Evolutionary conservation across 2,113 vertebrate genomes (phyloP).

Genomic region (Neodontobutis hainanensis): DNA sequence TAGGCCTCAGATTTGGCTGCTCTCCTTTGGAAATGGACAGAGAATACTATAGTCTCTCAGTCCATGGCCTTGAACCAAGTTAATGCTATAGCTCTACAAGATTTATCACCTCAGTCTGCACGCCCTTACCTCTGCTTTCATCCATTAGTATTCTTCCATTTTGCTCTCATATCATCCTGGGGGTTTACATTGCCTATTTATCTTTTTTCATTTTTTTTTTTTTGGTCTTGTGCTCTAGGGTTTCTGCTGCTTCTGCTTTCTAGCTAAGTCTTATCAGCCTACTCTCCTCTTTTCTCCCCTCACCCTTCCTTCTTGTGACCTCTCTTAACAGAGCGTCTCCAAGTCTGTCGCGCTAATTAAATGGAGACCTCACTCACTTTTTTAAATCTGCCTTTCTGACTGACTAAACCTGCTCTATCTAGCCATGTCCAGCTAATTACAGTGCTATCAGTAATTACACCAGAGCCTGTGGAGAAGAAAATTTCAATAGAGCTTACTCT

Average conservation of each 20-base stretch:
- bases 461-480: constrained; percentile 43
- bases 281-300: constrained; percentile 29
- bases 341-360: constrained; percentile 71
- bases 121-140: constrained; percentile 10
- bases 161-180: constrained; percentile 23
- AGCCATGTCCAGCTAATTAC: constrained; percentile 71
- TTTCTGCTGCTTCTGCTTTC: constrained; percentile 31
- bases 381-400: constrained; percentile 49
- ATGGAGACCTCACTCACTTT: constrained; percentile 53
- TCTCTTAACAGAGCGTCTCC: constrained; percentile 41
- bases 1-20: constrained; percentile 17
- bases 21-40: constrained; percentile 30
- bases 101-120: constrained; percentile 47
- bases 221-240: not conserved
- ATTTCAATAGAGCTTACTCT: constrained; percentile 48
- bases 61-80: constrained; percentile 45
- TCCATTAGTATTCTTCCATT: constrained; percentile 47
- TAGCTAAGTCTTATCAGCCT: constrained; percentile 46
- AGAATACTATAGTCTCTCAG: constrained; percentile 39
- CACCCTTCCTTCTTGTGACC: constrained; percentile 26
- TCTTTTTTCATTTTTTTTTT: constrained; percentile 9
- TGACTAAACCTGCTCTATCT: constrained; percentile 57
- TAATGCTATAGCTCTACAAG: constrained; percentile 34
- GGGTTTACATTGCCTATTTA: constrained; percentile 45
- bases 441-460: constrained; percentile 74